A percentile compares a stretch with the other conserved stretches of the same genome.
These are phyloP conservation scores for Cisticola juncidis DNA, from an alignment of 2,113 vertebrate species.

Conservation along the genomic window DNA sequence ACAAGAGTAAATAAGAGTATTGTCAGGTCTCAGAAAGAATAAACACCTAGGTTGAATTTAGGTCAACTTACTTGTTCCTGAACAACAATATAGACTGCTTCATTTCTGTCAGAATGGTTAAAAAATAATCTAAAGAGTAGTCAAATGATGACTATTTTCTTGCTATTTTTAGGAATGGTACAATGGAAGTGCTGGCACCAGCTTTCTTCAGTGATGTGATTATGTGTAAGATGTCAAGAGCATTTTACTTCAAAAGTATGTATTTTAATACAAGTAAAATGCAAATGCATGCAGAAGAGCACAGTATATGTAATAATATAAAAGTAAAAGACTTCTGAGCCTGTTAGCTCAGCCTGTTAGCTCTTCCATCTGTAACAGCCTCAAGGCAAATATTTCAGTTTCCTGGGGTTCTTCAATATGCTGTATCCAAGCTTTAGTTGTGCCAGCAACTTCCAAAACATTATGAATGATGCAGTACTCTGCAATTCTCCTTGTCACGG, in stretches of 20 bases:
- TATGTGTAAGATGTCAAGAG: not conserved
- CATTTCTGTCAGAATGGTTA: not conserved
- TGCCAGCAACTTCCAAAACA: constrained; percentile 19
- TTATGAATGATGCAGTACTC: not conserved
- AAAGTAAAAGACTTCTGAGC: constrained; percentile 9
- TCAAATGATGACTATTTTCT: not conserved
- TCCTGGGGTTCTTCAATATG: constrained; percentile 1
- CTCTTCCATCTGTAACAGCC: constrained; percentile 35
- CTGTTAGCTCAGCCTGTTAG: constrained; percentile 6
- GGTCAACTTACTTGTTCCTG: not conserved
- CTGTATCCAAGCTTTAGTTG: not conserved
- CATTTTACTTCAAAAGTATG: constrained; percentile 11
- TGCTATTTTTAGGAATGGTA: constrained; percentile 1
- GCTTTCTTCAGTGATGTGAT: not conserved
- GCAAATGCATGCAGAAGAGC: constrained; percentile 14
- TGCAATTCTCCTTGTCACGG: not conserved
- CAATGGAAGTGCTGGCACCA: not conserved
- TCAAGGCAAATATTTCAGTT: constrained; percentile 19
- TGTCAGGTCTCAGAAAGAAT: not conserved
- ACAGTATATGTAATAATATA: not conserved
- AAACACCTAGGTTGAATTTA: not conserved
- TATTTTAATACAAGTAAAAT: constrained; percentile 36
- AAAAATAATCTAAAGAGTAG: not conserved
- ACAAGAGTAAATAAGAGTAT: not conserved
- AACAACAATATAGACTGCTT: not conserved